phyloP scores from a whole-genome alignment of 2,888 invertebrate genomes.

The Drosophila tanythrix region DNA sequence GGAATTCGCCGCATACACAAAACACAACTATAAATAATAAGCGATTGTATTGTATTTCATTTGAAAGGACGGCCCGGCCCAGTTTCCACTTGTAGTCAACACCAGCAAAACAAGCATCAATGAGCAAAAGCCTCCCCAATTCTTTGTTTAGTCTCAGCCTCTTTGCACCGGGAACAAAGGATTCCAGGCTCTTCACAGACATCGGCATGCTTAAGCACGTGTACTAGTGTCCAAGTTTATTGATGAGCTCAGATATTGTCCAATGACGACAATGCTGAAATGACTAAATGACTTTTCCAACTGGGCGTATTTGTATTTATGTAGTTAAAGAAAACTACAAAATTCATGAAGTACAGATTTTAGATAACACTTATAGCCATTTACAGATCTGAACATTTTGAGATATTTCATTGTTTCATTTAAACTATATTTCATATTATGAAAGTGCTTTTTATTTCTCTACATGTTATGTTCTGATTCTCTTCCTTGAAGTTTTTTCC shows the following conservation, averaged over 20 bases:
- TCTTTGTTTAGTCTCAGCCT: constrained; percentile 48
- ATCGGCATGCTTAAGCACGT: constrained; percentile 53
- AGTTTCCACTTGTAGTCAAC: constrained; percentile 37
- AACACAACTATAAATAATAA: constrained; percentile 71
- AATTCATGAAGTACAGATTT: not conserved
- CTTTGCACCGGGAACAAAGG: constrained; percentile 38
- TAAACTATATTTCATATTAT: not conserved
- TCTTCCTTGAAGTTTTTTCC: not conserved
- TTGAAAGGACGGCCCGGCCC: constrained; percentile 61
- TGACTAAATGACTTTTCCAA: constrained; percentile 38
- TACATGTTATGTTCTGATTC: not conserved
- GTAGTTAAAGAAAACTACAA: constrained; percentile 1
- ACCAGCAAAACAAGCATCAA: constrained; percentile 23
- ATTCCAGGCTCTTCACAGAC: constrained; percentile 24
- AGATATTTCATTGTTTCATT: not conserved
- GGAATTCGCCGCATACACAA: constrained; percentile 30
- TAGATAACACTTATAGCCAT: not conserved
- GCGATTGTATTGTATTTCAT: constrained; percentile 67
- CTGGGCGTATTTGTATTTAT: not conserved
- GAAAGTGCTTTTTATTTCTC: not conserved
- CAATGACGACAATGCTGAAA: constrained; percentile 30
- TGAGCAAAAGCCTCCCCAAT: constrained; percentile 22
- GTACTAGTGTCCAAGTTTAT: constrained; percentile 58
- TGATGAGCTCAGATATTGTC: constrained; percentile 54
- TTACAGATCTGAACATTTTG: not conserved